These are phyloP conservation scores for Climacteris rufus DNA, from an alignment of 2,113 vertebrate species.

Conservation along the genomic window DNA sequence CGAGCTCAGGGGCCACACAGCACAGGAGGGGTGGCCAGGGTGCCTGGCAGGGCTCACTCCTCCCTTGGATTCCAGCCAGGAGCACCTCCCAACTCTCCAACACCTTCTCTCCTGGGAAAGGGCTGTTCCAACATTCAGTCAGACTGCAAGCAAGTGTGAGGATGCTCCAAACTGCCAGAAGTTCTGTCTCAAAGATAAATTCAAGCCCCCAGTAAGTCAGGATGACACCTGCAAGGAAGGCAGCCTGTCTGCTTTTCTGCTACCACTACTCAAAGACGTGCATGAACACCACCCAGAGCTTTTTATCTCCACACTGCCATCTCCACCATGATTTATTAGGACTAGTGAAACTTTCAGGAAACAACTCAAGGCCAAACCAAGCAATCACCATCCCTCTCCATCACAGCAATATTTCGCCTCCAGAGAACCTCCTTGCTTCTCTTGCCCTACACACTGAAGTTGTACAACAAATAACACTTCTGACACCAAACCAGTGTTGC, in stretches of 20 bases:
- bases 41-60: not conserved
- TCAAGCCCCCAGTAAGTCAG: not conserved
- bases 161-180: not conserved
- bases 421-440: not conserved
- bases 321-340: not conserved
- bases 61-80: not conserved
- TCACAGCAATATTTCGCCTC: not conserved
- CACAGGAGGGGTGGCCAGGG: not conserved
- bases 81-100: not conserved
- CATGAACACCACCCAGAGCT: fast-evolving
- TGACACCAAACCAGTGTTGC: not conserved
- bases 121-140: not conserved
- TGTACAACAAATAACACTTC: not conserved
- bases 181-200: not conserved
- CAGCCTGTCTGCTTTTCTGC: not conserved
- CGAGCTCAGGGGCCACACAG: not conserved
- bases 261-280: not conserved
- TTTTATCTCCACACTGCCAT: not conserved
- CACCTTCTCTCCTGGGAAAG: not conserved
- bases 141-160: not conserved
- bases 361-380: not conserved
- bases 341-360: not conserved
- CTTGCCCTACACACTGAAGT: not conserved
- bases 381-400: not conserved
- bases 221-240: not conserved